phyloP scores from a whole-genome alignment of 2,797 vertebrate genomes.

The Syndactyla subalaris region DNA sequence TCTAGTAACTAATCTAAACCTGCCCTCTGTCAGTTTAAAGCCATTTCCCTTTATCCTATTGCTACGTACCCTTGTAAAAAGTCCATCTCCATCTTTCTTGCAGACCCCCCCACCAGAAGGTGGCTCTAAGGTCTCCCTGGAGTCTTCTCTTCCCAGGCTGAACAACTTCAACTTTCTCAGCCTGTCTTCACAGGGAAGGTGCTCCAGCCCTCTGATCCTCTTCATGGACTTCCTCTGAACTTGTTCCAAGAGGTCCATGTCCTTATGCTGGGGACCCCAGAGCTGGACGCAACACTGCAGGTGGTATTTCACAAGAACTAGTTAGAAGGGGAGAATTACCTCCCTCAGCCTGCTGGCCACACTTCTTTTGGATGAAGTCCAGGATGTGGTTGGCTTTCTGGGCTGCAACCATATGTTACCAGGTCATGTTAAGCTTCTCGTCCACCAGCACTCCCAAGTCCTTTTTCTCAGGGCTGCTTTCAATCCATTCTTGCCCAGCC shows the following conservation, averaged over 20 bases:
- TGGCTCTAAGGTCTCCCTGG: neutral
- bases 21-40: neutral
- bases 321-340: neutral
- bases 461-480: neutral
- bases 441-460: neutral
- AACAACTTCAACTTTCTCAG: neutral
- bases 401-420: neutral
- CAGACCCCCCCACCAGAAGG: too few relatives aligned
- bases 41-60: neutral
- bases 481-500: neutral
- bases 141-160: neutral
- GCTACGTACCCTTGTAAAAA: neutral
- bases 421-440: neutral
- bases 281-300: neutral
- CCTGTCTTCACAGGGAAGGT: neutral
- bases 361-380: neutral
- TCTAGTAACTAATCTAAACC: neutral
- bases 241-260: neutral
- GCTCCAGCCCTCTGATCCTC: neutral
- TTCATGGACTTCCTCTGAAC: neutral
- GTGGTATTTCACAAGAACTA: neutral
- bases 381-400: neutral
- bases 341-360: neutral
- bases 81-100: neutral
- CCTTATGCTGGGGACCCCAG: neutral